Conservation (phyloP, 2,888 invertebrate species). For the Drosophila mimica region DNA sequence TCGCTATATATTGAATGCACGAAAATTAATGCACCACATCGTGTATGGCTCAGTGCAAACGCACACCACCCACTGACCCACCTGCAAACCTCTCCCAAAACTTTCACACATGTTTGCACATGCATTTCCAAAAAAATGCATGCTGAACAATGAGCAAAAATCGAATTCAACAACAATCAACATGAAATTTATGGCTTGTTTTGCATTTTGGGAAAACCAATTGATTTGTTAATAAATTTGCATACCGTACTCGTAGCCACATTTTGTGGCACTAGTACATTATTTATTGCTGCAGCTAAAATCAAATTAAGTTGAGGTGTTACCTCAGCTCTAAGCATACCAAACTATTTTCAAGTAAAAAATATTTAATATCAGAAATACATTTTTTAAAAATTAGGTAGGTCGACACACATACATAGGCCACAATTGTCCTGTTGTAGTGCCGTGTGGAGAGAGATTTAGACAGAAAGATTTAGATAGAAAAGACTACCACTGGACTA, state of each 20-base stretch:
- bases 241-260: conserved; percentile 25
- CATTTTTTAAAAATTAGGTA: conserved; percentile 3
- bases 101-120: conserved; percentile 1
- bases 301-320: conserved; percentile 44
- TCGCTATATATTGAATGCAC: conserved; percentile 19
- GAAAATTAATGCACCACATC: conserved; percentile 15
- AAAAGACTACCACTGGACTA: no score
- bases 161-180: conserved; percentile 18
- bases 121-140: conserved; percentile 3
- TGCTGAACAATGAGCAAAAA: conserved; percentile 28
- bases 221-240: conserved; percentile 68
- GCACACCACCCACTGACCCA: background rate
- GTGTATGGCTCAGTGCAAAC: background rate
- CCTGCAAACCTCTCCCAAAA: background rate
- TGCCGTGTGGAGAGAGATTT: no score
- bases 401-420: no score
- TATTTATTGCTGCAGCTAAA: conserved; percentile 28
- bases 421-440: no score
- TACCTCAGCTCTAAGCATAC: conserved; percentile 48
- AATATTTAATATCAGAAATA: conserved; percentile 33
- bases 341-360: conserved; percentile 54
- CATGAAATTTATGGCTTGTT: conserved; percentile 42
- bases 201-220: conserved; percentile 43
- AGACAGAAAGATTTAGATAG: no score
- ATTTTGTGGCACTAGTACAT: conserved; percentile 5